Percentiles rank a stretch among this genome's conserved stretches.
Evolutionary conservation across 2,797 vertebrate genomes (phyloP).

Genomic region (Sebastes oblongus): DNA sequence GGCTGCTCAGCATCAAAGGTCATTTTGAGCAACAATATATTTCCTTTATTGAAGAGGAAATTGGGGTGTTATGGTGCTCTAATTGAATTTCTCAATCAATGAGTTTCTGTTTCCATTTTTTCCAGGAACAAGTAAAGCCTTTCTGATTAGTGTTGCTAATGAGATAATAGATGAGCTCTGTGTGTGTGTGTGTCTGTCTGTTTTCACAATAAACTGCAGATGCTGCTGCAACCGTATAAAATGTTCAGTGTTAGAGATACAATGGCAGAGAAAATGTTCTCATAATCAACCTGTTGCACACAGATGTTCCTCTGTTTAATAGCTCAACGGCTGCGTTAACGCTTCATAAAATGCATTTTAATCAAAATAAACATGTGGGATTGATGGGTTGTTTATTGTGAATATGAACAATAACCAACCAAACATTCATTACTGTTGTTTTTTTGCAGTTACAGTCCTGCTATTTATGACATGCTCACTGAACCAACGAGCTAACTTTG

Average conservation of each 20-base stretch:
- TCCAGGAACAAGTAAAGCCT: slow-evolving; percentile 39
- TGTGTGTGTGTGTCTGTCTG: not conserved
- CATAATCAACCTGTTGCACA: slow-evolving; percentile 24
- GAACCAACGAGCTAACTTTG: not conserved
- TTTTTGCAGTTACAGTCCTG: not conserved
- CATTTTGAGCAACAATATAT: slow-evolving; percentile 36
- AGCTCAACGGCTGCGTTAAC: slow-evolving; percentile 10
- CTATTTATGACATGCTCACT: not conserved
- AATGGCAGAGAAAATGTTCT: slow-evolving; percentile 13
- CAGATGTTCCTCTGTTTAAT: slow-evolving; percentile 37
- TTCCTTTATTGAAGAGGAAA: slow-evolving; percentile 29
- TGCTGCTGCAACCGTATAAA: slow-evolving; percentile 22
- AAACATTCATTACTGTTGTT: not conserved
- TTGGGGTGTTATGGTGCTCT: slow-evolving; percentile 2
- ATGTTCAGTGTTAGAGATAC: slow-evolving; percentile 3
- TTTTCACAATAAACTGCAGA: slow-evolving; percentile 29
- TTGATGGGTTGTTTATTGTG: not conserved
- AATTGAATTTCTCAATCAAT: slow-evolving; percentile 54
- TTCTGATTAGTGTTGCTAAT: slow-evolving; percentile 39
- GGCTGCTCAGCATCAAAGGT: slow-evolving; percentile 14
- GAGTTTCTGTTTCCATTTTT: slow-evolving; percentile 35
- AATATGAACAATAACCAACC: slow-evolving; percentile 23
- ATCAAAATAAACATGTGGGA: slow-evolving; percentile 13
- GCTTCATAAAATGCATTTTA: slow-evolving; percentile 23
- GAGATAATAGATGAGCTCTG: slow-evolving; percentile 20